phyloP scores from a whole-genome alignment of 2,888 invertebrate species.

The Synergus itoensis region DNA sequence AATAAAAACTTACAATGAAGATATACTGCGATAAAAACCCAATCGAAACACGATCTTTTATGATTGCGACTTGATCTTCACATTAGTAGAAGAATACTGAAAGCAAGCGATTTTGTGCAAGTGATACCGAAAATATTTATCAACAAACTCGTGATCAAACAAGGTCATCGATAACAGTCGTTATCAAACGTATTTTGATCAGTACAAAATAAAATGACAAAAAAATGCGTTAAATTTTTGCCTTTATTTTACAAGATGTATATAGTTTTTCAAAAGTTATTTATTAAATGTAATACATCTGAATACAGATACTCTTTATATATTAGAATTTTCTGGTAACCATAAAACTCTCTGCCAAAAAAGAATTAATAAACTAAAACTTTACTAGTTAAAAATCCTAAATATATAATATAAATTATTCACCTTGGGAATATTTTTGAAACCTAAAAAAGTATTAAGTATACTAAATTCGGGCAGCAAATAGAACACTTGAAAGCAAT shows the following conservation, averaged over 20 bases:
- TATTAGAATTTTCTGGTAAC: no score
- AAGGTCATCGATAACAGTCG: conserved; percentile 57
- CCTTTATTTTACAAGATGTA: no score
- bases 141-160: conserved; percentile 61
- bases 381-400: no score
- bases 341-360: no score
- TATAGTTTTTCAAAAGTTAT: no score
- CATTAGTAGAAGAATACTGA: conserved; percentile 61
- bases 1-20: conserved; percentile 26
- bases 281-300: no score
- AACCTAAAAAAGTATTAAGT: background rate
- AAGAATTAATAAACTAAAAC: no score
- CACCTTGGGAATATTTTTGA: background rate
- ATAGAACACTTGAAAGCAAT: conserved; percentile 56
- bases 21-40: conserved; percentile 33
- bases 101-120: conserved; percentile 27
- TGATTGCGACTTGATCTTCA: conserved; percentile 66
- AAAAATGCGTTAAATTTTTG: background rate
- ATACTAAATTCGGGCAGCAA: conserved; percentile 37
- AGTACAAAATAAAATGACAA: background rate
- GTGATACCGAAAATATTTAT: conserved; percentile 65
- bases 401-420: background rate
- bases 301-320: no score
- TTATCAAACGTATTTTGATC: background rate
- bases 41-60: conserved; percentile 59